phyloP scores from a whole-genome alignment of 2,797 vertebrate species.

The Darevskia nairensis region DNA sequence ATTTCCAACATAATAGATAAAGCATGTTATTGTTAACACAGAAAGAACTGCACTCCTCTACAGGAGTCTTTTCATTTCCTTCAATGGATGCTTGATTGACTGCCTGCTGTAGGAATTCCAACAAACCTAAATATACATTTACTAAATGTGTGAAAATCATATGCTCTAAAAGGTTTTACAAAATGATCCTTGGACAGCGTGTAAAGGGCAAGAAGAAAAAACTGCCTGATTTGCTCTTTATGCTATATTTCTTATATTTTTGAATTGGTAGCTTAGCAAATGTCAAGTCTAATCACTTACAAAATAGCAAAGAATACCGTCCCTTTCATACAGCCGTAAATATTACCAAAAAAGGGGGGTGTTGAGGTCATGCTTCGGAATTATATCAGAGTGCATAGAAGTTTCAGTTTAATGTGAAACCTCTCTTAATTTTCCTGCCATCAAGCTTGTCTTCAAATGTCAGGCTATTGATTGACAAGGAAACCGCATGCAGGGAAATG shows the following conservation, averaged over 20 bases:
- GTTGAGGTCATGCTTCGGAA: not conserved
- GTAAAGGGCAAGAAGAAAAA: conserved; percentile 36
- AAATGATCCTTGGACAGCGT: conserved; percentile 9
- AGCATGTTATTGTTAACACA: conserved; percentile 7
- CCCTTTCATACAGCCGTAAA: conserved; percentile 33
- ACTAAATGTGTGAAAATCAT: not conserved
- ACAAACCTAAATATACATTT: conserved; percentile 19
- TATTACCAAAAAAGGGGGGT: conserved; percentile 9
- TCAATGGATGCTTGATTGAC: conserved; percentile 32
- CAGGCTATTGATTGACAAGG: conserved; percentile 21
- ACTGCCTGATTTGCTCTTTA: conserved; percentile 8
- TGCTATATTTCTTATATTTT: conserved; percentile 42
- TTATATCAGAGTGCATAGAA: conserved; percentile 22
- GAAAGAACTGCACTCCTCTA: not conserved
- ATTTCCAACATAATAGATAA: not conserved
- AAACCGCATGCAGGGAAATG: not conserved
- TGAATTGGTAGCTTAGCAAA: conserved; percentile 40
- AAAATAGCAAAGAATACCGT: conserved; percentile 31
- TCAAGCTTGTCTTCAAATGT: not conserved
- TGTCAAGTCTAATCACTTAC: conserved; percentile 46
- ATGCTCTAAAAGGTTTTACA: conserved; percentile 32
- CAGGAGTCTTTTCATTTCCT: conserved; percentile 12
- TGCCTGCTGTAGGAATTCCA: not conserved
- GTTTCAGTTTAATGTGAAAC: conserved; percentile 30
- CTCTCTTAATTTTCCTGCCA: conserved; percentile 41